Conservation (phyloP, 2,113 vertebrate genomes). For the Gavialis gangeticus region DNA sequence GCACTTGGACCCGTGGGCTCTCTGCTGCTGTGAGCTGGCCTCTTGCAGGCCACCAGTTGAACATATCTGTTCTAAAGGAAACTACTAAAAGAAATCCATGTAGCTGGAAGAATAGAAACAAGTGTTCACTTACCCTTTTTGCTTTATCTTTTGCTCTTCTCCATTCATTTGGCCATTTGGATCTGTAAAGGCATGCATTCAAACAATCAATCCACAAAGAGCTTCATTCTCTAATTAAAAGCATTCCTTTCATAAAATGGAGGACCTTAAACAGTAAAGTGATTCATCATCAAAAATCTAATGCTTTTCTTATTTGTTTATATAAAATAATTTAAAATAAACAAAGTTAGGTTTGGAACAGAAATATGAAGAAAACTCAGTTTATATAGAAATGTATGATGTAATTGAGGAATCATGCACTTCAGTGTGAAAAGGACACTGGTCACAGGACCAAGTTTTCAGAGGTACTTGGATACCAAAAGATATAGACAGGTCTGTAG, state of each 20-base stretch:
- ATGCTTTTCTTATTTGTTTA: neutral
- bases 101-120: neutral
- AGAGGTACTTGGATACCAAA: neutral
- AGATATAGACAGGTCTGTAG: neutral
- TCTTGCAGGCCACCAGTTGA: too few relatives aligned
- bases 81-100: too few relatives aligned
- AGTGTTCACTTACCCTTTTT: neutral
- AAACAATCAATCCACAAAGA: neutral
- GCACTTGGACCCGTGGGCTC: too few relatives aligned
- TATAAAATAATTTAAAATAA: neutral
- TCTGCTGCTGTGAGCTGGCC: too few relatives aligned
- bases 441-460: neutral
- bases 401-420: fast-evolving
- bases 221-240: neutral
- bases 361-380: neutral
- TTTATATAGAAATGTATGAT: neutral
- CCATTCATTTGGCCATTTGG: neutral
- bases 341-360: neutral
- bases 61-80: too few relatives aligned
- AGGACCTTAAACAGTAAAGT: neutral
- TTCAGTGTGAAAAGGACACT: neutral
- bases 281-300: neutral
- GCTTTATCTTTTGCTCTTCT: neutral
- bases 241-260: neutral
- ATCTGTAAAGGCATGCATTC: neutral